Evolutionary conservation across 2,888 invertebrate genomes (phyloP), one percentile per base, ranked within the genome.

Genomic region (Pristionchus mayeri): DNA sequence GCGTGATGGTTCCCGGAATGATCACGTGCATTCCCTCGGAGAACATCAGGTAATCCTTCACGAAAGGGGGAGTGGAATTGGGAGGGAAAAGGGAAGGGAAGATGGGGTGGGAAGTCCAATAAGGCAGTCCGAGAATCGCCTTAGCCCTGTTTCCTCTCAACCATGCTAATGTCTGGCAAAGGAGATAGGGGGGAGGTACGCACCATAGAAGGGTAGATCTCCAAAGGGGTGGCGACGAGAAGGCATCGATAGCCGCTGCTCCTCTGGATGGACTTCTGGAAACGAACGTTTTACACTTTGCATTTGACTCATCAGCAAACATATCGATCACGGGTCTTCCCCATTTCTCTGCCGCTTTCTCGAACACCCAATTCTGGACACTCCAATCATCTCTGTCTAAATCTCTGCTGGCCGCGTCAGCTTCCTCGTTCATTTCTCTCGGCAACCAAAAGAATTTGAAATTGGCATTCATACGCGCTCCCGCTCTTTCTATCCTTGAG

Each of bases 71-170:
- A n/a, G 71, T 37, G 30, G 21, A n/a, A 9, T 6, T 40, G 16
- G 71, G 71, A 2, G 40, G 71, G 71, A 71, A 71, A 9, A 71
- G 37, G 37, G 37, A 40, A 11, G 71, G 37, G 40, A 71, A 71
- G 9, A 67, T 37, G 34, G 67, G 67, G 27, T 67, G 67, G 37
- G 67, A 67, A 34, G 40, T 67, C 67, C 67, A 67, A 37, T 67
- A 67, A 37, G 67, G 67, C 3, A 67, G 67, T 13, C 67, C 67
- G 3, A 67, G 67, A 37, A 67, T 21, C 7, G 37, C 67, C 18
- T n/a, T 67, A 21, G 67, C 67, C 37, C 34, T 67, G 18, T 18
- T 21, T 37, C 71, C 71, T 40, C 71, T 71, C 71, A 71, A 40
- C 71, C 71, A 71, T 13, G 71, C 71, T 3, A 71, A 40, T 3